Base-by-base conservation (phyloP, 2,113 vertebrate species). In the Perca fluviatilis region DNA sequence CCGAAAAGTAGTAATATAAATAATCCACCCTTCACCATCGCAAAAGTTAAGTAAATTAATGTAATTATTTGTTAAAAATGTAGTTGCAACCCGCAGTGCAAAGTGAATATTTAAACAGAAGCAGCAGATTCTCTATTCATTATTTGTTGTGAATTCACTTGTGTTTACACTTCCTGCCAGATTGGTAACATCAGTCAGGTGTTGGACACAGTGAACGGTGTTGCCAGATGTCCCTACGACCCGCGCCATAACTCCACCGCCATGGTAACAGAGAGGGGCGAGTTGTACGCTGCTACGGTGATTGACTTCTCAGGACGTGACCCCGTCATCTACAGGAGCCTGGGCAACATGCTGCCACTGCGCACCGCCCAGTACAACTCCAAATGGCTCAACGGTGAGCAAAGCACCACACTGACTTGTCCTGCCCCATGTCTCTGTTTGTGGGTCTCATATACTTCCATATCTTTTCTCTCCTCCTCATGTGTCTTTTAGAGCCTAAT, bases 331-430 rank as follows among this genome's bases (percentile, higher is more conserved):
- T 99, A 99, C 91, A 95, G 98, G 50, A 99, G 98, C 47, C 94
- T 99, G 77, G 98, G 98, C 1, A 79, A 93, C 27, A 94, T 98
- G 86, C 97, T 98, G 0, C 97, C 98, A 0, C 96, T 99, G 8
- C 96, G 98, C 76, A 97, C 96, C 0, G 98, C 97, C 0, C 98
- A 99, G 89, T 99, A 99, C 93, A 99, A 99, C 94, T 99, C 98
- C 80, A 99, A 98, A 69, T 99, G 98, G 98, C 96, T 99, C 58
- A 98, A 98, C 14, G 98, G 98, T 99, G 88, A 93, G 90, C 6
- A 76, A 25, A 72, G 19, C 19, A 10, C 33, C 36, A 8, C 16
- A 10, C 25, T 3, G 0, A 21, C 66, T 50, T 23, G 10, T 56
- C 0, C 0, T 47, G 66, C 13, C 4, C 15, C 1, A 1, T 15